These are phyloP conservation scores for Protosalanx chinensis DNA, from an alignment of 2,797 vertebrate genomes.

Conservation along the genomic window DNA sequence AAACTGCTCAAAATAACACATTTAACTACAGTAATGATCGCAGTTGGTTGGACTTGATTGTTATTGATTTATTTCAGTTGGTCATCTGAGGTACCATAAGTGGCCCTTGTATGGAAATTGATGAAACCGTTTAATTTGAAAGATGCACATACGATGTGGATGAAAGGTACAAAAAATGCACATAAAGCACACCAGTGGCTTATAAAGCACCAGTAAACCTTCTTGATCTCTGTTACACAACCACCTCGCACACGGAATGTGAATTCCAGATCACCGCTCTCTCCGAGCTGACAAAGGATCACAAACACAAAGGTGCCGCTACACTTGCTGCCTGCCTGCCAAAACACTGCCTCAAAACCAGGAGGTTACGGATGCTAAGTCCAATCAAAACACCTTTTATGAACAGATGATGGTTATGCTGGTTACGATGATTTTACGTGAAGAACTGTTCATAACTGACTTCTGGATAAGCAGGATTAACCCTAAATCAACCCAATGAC, in stretches of 20 bases:
- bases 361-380: constrained; percentile 2
- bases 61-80: background rate
- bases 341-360: background rate
- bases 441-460: background rate
- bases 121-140: constrained; percentile 1
- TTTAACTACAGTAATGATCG: background rate
- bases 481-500: background rate
- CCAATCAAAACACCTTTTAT: background rate
- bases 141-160: background rate
- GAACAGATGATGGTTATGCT: background rate
- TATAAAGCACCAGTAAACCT: constrained; percentile 11
- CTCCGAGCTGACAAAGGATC: constrained; percentile 23
- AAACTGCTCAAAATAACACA: background rate
- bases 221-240: constrained; percentile 22
- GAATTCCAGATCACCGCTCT: constrained; percentile 16
- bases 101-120: background rate
- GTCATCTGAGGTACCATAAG: background rate
- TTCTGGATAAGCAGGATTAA: background rate
- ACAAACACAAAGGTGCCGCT: background rate
- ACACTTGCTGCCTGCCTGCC: background rate
- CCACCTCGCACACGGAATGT: constrained; percentile 17
- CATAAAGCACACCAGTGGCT: background rate
- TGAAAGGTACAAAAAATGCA: background rate
- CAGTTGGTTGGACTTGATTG: background rate
- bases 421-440: background rate